Conservation (phyloP, 2,888 invertebrate species). For the Mechanitis messenoides region DNA sequence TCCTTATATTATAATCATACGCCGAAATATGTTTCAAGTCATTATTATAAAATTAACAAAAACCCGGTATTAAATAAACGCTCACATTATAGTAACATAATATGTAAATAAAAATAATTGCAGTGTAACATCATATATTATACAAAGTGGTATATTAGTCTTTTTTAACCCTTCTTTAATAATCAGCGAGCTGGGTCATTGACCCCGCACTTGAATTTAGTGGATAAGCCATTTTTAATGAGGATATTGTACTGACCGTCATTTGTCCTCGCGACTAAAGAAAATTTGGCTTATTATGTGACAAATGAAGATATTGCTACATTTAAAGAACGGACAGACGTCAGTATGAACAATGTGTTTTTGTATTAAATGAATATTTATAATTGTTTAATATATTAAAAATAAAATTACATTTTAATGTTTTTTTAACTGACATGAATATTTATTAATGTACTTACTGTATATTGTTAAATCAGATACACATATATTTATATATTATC, state of each 20-base stretch:
- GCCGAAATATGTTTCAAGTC: too few species aligned
- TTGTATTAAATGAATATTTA: too few species aligned
- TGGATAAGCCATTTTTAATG: conserved; percentile 58
- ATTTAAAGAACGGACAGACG: conserved; percentile 28
- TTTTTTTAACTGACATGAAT: too few species aligned
- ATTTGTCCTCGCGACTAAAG: conserved; percentile 44
- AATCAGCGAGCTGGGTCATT: conserved; percentile 47
- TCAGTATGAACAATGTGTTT: conserved; percentile 10
- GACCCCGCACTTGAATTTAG: conserved; percentile 54
- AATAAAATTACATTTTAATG: too few species aligned
- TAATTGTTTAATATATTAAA: too few species aligned
- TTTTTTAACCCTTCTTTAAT: conserved; percentile 32
- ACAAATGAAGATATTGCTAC: conserved; percentile 41
- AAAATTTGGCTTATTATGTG: conserved; percentile 42
- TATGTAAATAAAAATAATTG: not conserved
- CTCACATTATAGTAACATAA: not conserved
- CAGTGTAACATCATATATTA: not conserved
- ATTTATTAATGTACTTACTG: too few species aligned
- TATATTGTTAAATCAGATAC: too few species aligned
- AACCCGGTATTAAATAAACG: too few species aligned
- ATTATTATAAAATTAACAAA: too few species aligned
- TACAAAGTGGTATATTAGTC: conserved; percentile 26
- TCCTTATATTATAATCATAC: too few species aligned
- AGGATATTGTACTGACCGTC: conserved; percentile 56
- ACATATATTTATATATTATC: too few species aligned